These are phyloP conservation scores for Poecilia wingei DNA, from an alignment of 2,797 vertebrate genomes.

Conservation along the genomic window DNA sequence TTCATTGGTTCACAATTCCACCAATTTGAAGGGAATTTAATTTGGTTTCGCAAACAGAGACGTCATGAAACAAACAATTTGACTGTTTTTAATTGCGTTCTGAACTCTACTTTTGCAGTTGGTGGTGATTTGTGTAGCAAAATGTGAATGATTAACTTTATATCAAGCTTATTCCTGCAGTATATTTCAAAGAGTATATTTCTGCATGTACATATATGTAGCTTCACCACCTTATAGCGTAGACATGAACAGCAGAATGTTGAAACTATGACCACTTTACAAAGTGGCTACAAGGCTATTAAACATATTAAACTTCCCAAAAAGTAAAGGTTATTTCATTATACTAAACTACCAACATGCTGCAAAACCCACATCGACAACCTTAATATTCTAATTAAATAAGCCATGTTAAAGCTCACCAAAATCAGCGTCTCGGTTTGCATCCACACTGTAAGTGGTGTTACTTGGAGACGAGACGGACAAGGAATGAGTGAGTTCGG, in stretches of 20 bases:
- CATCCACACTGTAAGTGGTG: constrained; percentile 73
- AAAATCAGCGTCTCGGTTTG: constrained; percentile 83
- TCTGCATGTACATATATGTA: not conserved
- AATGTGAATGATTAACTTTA: not conserved
- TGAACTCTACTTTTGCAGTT: not conserved
- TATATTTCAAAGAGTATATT: not conserved
- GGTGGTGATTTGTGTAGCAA: not conserved
- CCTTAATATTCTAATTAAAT: not conserved
- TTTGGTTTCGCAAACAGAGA: not conserved
- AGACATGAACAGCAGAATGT: not conserved
- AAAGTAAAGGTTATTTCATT: not conserved
- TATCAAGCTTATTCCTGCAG: not conserved
- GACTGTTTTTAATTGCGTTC: not conserved
- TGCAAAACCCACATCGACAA: not conserved
- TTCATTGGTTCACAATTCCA: not conserved
- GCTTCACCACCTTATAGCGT: not conserved
- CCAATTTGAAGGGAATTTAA: not conserved
- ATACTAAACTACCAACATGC: not conserved
- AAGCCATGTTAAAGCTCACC: constrained; percentile 73
- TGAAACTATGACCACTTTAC: not conserved
- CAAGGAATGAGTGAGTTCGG: constrained; percentile 79
- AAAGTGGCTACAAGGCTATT: not conserved
- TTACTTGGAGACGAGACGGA: constrained; percentile 79
- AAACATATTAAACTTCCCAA: not conserved
- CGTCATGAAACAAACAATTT: not conserved